phyloP scores from a whole-genome alignment of 2,113 vertebrate species.

The Sprattus sprattus region DNA sequence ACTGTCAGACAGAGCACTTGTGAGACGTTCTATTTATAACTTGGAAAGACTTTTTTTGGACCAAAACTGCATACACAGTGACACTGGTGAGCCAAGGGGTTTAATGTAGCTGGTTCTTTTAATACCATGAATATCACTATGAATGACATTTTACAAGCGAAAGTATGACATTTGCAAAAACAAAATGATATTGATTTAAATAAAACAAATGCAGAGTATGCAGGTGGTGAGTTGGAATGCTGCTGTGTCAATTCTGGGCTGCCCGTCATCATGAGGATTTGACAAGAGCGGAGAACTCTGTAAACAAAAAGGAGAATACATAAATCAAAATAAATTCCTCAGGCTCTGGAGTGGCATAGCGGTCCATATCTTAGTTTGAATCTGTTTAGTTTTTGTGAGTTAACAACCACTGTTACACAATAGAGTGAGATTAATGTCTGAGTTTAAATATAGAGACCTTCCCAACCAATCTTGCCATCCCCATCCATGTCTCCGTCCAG shows the following conservation, averaged over 20 bases:
- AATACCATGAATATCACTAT: neutral
- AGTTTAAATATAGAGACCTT: constrained; percentile 53
- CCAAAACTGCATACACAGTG: neutral
- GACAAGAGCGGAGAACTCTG: constrained; percentile 68
- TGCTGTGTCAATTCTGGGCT: neutral
- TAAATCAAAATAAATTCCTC: neutral
- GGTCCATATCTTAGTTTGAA: neutral
- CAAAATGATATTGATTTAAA: neutral
- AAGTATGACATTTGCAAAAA: neutral
- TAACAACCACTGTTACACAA: neutral
- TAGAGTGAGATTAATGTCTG: neutral
- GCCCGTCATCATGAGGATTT: constrained; percentile 56
- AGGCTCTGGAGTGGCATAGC: neutral
- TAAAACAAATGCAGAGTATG: neutral
- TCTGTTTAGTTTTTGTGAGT: neutral
- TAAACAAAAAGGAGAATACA: constrained; percentile 17
- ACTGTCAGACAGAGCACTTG: neutral
- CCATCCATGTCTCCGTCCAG: constrained; percentile 65
- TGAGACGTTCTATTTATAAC: neutral
- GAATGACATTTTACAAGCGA: neutral
- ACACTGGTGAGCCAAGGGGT: neutral
- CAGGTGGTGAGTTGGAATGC: neutral
- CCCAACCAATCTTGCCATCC: constrained; percentile 69
- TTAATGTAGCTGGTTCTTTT: neutral
- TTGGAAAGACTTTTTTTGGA: neutral